phyloP scores from a whole-genome alignment of 2,888 invertebrate genomes.

The Athrips mouffetella region DNA sequence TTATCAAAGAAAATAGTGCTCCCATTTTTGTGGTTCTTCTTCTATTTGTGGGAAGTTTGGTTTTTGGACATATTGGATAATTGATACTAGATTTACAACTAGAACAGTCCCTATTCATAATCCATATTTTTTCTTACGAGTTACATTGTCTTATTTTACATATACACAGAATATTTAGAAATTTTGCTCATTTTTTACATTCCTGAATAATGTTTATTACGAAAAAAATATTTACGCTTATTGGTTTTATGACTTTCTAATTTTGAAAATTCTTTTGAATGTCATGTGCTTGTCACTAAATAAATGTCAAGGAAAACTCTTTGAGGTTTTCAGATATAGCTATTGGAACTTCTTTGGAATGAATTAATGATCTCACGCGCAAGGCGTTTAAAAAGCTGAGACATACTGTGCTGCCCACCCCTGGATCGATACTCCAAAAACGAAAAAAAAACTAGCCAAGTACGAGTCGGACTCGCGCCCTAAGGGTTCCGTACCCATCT shows the following conservation, averaged over 20 bases:
- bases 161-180: background rate
- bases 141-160: background rate
- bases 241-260: constrained; percentile 5
- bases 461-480: too few species aligned
- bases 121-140: background rate
- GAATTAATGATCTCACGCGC: too few species aligned
- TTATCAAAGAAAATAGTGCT: background rate
- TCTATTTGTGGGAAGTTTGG: background rate
- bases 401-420: too few species aligned
- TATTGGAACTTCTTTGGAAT: too few species aligned
- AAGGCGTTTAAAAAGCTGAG: too few species aligned
- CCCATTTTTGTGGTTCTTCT: constrained; percentile 1
- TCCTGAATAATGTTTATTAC: background rate
- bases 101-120: background rate
- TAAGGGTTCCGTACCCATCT: too few species aligned
- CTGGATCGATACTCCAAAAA: too few species aligned
- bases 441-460: too few species aligned
- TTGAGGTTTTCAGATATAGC: too few species aligned
- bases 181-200: background rate
- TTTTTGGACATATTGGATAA: background rate
- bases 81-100: background rate
- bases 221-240: background rate
- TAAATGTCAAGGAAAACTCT: too few species aligned
- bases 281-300: too few species aligned
- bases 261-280: constrained; percentile 8